phyloP scores from a whole-genome alignment of 1,140 invertebrate genomes.

The Drosophila pseudoobscura region DNA sequence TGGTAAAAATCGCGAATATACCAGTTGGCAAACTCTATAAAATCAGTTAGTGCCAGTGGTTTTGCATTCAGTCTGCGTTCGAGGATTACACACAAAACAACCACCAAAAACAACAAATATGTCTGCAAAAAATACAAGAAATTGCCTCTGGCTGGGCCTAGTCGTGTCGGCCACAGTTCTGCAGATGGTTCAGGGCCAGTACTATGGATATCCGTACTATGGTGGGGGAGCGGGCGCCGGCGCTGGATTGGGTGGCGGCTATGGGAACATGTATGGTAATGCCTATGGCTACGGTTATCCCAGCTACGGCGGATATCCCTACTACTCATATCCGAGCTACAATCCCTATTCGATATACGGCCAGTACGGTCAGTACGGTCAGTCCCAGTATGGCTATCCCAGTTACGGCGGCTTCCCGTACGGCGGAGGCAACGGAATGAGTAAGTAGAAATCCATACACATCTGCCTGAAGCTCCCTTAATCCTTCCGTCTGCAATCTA shows the following conservation, averaged over 20 bases:
- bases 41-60: slow-evolving; percentile 32
- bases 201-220: slow-evolving; percentile 62
- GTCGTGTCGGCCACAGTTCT: slow-evolving; percentile 32
- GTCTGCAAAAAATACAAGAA: slow-evolving; percentile 21
- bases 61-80: slow-evolving; percentile 51
- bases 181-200: slow-evolving; percentile 44
- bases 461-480: neutral
- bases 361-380: slow-evolving; percentile 52
- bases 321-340: slow-evolving; percentile 45
- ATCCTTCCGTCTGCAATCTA: slow-evolving; percentile 8
- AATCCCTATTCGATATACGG: slow-evolving; percentile 50
- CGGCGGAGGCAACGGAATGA: slow-evolving; percentile 59
- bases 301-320: slow-evolving; percentile 53
- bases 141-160: slow-evolving; percentile 35
- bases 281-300: slow-evolving; percentile 39
- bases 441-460: slow-evolving; percentile 51
- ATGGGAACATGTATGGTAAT: slow-evolving; percentile 37
- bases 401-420: slow-evolving; percentile 62
- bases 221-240: slow-evolving; percentile 31
- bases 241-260: slow-evolving; percentile 25
- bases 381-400: slow-evolving; percentile 30
- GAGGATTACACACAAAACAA: slow-evolving; percentile 30
- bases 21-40: slow-evolving; percentile 40
- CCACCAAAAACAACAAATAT: slow-evolving; percentile 19
- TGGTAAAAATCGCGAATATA: slow-evolving; percentile 31